phyloP scores from a whole-genome alignment of 2,797 vertebrate species.

The Tragelaphus eurycerus region DNA sequence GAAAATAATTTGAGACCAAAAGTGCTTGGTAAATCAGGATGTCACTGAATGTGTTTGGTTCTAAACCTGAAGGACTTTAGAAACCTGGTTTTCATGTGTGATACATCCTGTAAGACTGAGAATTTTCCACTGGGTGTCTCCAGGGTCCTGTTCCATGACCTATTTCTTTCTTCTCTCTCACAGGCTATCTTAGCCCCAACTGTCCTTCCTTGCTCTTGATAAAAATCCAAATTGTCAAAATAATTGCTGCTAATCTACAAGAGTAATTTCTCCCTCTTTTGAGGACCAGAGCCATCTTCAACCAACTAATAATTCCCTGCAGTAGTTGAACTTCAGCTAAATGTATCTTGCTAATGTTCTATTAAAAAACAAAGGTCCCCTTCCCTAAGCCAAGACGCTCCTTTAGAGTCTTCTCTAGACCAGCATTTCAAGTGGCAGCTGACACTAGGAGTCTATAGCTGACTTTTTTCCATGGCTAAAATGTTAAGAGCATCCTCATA shows the following conservation, averaged over 20 bases:
- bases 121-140: neutral
- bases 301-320: neutral
- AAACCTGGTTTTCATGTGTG: neutral
- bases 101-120: neutral
- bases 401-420: neutral
- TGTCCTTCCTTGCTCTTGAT: neutral
- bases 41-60: neutral
- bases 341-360: neutral
- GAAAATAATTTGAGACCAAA: neutral
- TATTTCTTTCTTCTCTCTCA: neutral
- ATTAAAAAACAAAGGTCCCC: neutral
- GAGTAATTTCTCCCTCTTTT: neutral
- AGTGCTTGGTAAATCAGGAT: neutral
- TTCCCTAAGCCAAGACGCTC: neutral
- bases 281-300: neutral
- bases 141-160: neutral
- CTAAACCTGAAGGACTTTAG: neutral
- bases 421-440: neutral
- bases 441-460: neutral
- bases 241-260: neutral
- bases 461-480: neutral
- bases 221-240: neutral
- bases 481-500: neutral
- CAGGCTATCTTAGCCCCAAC: neutral
- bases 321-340: neutral